These are phyloP conservation scores for Mastomys coucha DNA, from an alignment of 2,113 vertebrate species.

Conservation along the genomic window DNA sequence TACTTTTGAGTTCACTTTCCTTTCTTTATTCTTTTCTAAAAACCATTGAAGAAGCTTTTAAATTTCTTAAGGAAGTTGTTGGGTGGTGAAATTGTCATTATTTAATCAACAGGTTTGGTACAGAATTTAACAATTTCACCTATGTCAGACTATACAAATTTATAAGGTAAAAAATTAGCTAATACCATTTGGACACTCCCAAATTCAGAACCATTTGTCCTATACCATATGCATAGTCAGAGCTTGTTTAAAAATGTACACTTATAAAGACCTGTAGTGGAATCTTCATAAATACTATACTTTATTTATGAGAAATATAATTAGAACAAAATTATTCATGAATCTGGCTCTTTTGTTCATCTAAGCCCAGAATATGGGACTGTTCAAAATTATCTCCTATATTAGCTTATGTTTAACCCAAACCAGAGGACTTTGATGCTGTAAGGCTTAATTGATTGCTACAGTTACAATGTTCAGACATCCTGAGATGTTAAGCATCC, in stretches of 20 bases:
- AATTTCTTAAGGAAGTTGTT: conserved; percentile 3
- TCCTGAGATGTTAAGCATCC: conserved; percentile 35
- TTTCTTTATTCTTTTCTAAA: conserved; percentile 3
- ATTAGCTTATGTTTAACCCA: conserved; percentile 67
- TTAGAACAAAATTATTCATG: conserved; percentile 39
- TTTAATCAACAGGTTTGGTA: not conserved
- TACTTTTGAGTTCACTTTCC: not conserved
- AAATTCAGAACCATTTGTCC: conserved; percentile 13
- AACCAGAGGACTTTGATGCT: conserved; percentile 52
- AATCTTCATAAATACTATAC: conserved; percentile 40
- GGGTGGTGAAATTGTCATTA: conserved; percentile 18
- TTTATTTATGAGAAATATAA: conserved; percentile 60
- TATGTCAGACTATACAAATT: not conserved
- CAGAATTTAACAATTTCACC: conserved; percentile 44
- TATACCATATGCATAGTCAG: not conserved
- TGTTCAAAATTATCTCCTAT: not conserved
- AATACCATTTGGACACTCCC: not conserved
- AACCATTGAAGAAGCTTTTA: not conserved
- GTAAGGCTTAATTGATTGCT: conserved; percentile 59
- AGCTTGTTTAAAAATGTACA: conserved; percentile 2
- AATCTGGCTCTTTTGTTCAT: conserved; percentile 24
- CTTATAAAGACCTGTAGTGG: not conserved
- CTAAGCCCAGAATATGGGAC: not conserved
- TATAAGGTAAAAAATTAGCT: conserved; percentile 35
- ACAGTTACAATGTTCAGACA: conserved; percentile 32